A percentile compares a stretch with the other conserved stretches of the same genome.
Evolutionary conservation across 2,888 invertebrate genomes (phyloP).

Genomic region (Herminia tarsipennalis): DNA sequence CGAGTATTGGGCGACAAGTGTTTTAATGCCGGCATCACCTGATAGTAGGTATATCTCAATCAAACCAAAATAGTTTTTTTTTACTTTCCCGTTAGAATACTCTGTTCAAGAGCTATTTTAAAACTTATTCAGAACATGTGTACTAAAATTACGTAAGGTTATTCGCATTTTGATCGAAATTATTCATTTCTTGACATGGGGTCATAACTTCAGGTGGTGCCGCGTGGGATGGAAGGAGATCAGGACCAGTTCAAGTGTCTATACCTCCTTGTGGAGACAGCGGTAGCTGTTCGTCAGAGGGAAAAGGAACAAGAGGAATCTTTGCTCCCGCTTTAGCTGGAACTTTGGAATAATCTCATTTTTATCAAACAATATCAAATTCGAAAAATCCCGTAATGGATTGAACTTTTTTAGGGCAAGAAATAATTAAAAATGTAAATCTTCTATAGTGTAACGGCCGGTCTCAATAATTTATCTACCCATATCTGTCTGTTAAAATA

Average conservation of each 20-base stretch:
- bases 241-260: slow-evolving; percentile 73
- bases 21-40: slow-evolving; percentile 82
- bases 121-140: no score
- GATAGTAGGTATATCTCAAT: slow-evolving; percentile 30
- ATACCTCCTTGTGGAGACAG: slow-evolving; percentile 73
- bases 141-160: background rate
- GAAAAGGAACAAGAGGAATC: slow-evolving; percentile 66
- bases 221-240: slow-evolving; percentile 49
- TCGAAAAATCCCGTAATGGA: no score
- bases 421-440: no score
- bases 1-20: slow-evolving; percentile 37
- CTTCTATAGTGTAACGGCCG: no score
- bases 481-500: no score
- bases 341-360: background rate
- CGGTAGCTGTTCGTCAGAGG: slow-evolving; percentile 72
- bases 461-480: no score
- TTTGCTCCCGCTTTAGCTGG: slow-evolving; percentile 36
- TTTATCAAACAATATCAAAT: no score
- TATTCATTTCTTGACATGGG: slow-evolving; percentile 21
- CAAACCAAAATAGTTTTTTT: background rate
- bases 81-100: background rate
- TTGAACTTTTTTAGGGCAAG: no score
- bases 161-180: background rate
- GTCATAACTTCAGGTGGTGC: slow-evolving; percentile 69
- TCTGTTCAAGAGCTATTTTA: background rate